Evolutionary conservation across 2,888 invertebrate species (phyloP).

Genomic region (Leptopilina syphax): DNA sequence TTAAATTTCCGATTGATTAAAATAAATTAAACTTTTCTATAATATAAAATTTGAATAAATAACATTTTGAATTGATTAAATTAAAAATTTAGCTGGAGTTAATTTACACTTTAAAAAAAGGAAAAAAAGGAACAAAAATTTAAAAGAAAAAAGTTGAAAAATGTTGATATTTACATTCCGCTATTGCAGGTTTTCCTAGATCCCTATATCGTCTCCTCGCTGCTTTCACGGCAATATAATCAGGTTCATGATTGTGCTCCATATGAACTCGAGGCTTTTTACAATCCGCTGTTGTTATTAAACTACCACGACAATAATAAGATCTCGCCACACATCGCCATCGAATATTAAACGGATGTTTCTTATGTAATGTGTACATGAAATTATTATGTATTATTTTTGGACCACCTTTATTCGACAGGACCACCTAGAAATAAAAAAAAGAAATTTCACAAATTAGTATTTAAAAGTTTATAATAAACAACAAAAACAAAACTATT

Average conservation of each 20-base stretch:
- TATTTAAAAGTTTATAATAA: background rate
- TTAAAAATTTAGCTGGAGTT: too few species aligned
- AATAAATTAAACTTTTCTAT: too few species aligned
- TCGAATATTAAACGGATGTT: conserved; percentile 75
- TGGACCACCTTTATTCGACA: conserved; percentile 77
- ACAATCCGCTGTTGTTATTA: conserved; percentile 75
- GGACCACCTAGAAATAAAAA: conserved; percentile 64
- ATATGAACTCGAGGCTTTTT: conserved; percentile 73
- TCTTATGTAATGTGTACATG: conserved; percentile 78
- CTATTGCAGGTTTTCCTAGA: conserved; percentile 60
- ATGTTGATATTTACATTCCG: conserved; percentile 45
- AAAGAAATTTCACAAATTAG: background rate
- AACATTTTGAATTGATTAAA: too few species aligned
- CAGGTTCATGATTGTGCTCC: conserved; percentile 77
- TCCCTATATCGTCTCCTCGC: conserved; percentile 71
- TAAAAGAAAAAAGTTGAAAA: too few species aligned
- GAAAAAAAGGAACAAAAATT: too few species aligned
- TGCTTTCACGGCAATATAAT: conserved; percentile 74
- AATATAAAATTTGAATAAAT: too few species aligned
- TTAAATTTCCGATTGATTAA: too few species aligned
- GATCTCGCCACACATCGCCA: conserved; percentile 77
- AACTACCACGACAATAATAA: conserved; percentile 75
- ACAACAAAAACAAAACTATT: background rate
- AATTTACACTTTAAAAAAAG: too few species aligned
- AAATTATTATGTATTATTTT: conserved; percentile 77